Percentiles rank a stretch among this genome's conserved stretches.
Conservation (phyloP, 2,113 vertebrate species). For the Nycticryphes semicollaris region DNA sequence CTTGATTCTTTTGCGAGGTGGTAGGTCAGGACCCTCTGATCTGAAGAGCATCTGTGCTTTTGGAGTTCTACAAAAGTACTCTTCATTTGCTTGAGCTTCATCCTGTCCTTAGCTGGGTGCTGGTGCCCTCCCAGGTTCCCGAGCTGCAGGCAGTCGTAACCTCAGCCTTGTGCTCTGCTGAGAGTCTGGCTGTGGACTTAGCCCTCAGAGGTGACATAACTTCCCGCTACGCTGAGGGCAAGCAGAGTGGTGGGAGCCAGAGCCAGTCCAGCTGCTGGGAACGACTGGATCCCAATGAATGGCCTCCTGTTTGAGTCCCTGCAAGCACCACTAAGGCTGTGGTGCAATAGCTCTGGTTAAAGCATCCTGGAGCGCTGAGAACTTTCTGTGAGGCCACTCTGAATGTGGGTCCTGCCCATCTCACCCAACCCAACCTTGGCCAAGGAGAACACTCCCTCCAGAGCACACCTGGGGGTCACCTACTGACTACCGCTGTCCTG, state of each 20-base stretch:
- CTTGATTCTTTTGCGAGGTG: background rate
- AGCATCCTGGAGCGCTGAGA: background rate
- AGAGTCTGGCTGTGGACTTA: background rate
- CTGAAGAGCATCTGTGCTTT: background rate
- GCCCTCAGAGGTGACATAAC: background rate
- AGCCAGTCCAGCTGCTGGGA: background rate
- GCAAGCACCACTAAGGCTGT: background rate
- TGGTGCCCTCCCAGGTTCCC: background rate
- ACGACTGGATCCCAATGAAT: background rate
- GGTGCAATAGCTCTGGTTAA: background rate
- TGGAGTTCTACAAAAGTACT: background rate
- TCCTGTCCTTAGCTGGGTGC: background rate
- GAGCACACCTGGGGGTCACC: background rate
- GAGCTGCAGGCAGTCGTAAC: background rate
- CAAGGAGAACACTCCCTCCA: background rate
- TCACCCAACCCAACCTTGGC: background rate
- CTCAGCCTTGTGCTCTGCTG: background rate
- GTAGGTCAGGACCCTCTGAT: background rate
- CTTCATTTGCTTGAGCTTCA: fast-evolving
- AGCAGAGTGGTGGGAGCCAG: background rate
- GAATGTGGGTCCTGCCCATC: background rate
- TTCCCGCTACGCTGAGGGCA: fast-evolving
- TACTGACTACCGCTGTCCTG: background rate
- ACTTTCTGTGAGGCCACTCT: background rate
- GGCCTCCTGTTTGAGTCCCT: background rate